A percentile compares a stretch with the other conserved stretches of the same genome.
Conservation (phyloP, 2,113 vertebrate genomes). For the Anhinga rufa region DNA sequence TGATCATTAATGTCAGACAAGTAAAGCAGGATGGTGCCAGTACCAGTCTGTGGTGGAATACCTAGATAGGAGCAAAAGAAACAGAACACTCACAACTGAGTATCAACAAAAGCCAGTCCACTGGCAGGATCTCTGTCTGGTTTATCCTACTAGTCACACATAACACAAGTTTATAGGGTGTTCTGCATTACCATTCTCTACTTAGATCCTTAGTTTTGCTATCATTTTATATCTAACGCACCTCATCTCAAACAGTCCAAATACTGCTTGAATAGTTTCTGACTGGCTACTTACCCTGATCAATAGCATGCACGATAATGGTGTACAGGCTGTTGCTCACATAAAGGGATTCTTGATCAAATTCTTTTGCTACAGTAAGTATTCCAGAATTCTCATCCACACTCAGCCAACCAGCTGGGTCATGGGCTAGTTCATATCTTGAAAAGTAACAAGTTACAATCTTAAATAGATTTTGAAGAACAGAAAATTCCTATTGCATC, state of each 20-base stretch:
- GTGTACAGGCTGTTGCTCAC: slow-evolving; percentile 67
- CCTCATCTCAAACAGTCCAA: not conserved
- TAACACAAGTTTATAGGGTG: not conserved
- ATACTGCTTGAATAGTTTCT: not conserved
- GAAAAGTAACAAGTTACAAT: not conserved
- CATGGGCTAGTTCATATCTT: slow-evolving; percentile 68
- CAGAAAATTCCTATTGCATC: not conserved
- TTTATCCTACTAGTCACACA: not conserved
- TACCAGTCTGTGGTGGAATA: slow-evolving; percentile 67
- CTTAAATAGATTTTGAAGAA: not conserved
- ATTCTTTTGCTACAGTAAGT: slow-evolving; percentile 59
- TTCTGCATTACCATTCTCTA: not conserved
- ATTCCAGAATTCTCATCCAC: slow-evolving; percentile 72
- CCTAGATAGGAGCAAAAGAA: slow-evolving; percentile 48
- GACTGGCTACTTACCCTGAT: slow-evolving; percentile 70
- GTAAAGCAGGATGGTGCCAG: slow-evolving; percentile 68
- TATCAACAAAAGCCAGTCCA: not conserved
- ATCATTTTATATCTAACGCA: not conserved
- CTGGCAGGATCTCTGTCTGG: not conserved
- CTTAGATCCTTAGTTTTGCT: not conserved
- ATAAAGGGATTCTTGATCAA: slow-evolving; percentile 76
- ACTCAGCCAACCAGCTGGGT: slow-evolving; percentile 73
- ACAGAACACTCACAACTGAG: not conserved
- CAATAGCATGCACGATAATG: slow-evolving; percentile 65
- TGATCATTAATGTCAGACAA: slow-evolving; percentile 77